Percentiles rank a stretch among this genome's conserved stretches.
These are phyloP conservation scores for Crocallis elinguaria DNA, from an alignment of 2,888 invertebrate genomes.

Conservation along the genomic window DNA sequence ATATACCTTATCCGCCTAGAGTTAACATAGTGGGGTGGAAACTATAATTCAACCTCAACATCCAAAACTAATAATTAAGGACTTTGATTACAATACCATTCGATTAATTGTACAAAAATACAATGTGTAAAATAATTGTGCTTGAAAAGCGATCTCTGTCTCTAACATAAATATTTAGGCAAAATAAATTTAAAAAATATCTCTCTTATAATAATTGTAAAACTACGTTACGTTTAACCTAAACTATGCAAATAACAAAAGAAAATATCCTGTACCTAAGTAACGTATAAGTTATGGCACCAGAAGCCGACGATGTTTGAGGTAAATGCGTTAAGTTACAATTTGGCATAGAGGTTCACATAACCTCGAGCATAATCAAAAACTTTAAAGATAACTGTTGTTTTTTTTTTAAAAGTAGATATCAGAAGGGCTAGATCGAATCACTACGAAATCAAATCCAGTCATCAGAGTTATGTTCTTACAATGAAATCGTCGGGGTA, in stretches of 20 bases:
- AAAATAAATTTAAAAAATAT: slow-evolving; percentile 29
- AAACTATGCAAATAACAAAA: slow-evolving; percentile 18
- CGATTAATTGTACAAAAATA: slow-evolving; percentile 22
- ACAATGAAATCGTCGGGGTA: not conserved
- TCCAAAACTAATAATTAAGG: too few relatives aligned
- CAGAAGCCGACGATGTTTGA: slow-evolving; percentile 16
- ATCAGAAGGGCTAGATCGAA: too few relatives aligned
- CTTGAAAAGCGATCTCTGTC: slow-evolving; percentile 22
- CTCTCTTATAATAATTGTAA: slow-evolving; percentile 20
- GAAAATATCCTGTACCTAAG: not conserved
- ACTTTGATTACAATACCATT: slow-evolving; percentile 15
- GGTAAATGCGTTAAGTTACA: slow-evolving; percentile 6
- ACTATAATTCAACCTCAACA: too few relatives aligned
- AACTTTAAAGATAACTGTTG: too few relatives aligned
- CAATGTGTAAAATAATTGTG: slow-evolving; percentile 27
- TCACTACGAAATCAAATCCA: not conserved
- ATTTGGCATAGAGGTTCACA: not conserved
- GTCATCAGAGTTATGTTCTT: not conserved
- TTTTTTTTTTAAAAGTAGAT: too few relatives aligned
- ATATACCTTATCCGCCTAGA: slow-evolving; percentile 2
- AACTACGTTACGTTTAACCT: slow-evolving; percentile 14
- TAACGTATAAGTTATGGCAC: slow-evolving; percentile 20
- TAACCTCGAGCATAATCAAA: too few relatives aligned
- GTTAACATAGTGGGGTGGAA: slow-evolving; percentile 9
- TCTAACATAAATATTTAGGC: slow-evolving; percentile 21